A percentile compares a stretch with the other conserved stretches of the same genome.
Conservation (phyloP, 2,797 vertebrate species). For the Peromyscus nudipes region DNA sequence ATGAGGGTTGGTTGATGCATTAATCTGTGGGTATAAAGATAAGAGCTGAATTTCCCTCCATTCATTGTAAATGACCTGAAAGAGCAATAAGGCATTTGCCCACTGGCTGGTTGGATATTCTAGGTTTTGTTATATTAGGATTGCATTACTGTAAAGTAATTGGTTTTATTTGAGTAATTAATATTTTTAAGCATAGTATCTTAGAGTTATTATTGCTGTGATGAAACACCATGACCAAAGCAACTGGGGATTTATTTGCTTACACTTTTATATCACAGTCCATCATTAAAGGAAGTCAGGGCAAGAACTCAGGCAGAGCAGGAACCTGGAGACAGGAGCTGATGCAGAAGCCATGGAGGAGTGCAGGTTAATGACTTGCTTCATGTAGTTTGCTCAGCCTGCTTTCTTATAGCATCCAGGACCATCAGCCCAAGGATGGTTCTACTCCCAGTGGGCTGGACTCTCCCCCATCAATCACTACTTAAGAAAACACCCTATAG, state of each 20-base stretch:
- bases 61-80: background rate
- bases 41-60: background rate
- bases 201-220: background rate
- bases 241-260: background rate
- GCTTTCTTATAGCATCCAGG: background rate
- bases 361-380: background rate
- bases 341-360: background rate
- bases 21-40: background rate
- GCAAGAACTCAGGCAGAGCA: background rate
- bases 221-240: background rate
- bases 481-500: background rate
- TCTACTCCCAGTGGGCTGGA: background rate
- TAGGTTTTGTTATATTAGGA: slow-evolving; percentile 51
- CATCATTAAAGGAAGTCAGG: background rate
- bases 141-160: background rate
- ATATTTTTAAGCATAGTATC: slow-evolving; percentile 39
- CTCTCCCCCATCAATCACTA: no score
- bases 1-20: background rate
- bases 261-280: background rate
- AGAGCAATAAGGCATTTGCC: slow-evolving; percentile 19
- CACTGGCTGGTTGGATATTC: background rate
- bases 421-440: background rate
- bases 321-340: background rate
- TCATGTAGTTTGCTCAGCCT: background rate
- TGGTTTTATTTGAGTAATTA: slow-evolving; percentile 63